A percentile compares a stretch with the other conserved stretches of the same genome.
Conservation (phyloP, 1,140 invertebrate genomes). For the Trachelipus rathkii region DNA sequence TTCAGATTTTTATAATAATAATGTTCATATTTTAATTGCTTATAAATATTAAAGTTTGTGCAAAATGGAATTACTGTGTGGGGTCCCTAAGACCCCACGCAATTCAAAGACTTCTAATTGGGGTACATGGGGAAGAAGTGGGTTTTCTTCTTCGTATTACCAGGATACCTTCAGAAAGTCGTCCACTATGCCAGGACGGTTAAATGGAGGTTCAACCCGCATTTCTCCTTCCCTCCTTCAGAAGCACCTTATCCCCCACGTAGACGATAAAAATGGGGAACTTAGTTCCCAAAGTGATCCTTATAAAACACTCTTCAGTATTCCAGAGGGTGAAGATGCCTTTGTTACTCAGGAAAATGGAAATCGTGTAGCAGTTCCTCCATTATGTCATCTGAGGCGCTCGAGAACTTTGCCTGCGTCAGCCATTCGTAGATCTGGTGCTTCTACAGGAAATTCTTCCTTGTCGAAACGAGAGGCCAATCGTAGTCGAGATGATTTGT, state of each 20-base stretch:
- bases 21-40: too few species aligned
- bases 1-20: too few species aligned
- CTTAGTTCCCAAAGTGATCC: background rate
- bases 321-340: background rate
- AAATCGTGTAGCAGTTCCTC: background rate
- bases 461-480: background rate
- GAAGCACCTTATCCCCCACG: background rate
- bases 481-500: conserved; percentile 2
- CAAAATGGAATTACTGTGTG: background rate
- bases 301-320: conserved; percentile 4
- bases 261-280: background rate
- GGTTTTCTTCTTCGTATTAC: background rate
- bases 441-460: background rate
- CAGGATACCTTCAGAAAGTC: background rate
- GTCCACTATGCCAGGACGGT: background rate
- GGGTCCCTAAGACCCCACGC: background rate
- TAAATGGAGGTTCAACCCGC: background rate
- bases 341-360: background rate
- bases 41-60: too few species aligned
- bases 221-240: background rate
- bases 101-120: background rate
- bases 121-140: background rate
- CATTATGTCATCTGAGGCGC: background rate
- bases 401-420: background rate
- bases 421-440: background rate